Evolutionary conservation across 2,113 vertebrate genomes (phyloP), one percentile per base, ranked within the genome.

Genomic region (Sminthopsis crassicaudata): DNA sequence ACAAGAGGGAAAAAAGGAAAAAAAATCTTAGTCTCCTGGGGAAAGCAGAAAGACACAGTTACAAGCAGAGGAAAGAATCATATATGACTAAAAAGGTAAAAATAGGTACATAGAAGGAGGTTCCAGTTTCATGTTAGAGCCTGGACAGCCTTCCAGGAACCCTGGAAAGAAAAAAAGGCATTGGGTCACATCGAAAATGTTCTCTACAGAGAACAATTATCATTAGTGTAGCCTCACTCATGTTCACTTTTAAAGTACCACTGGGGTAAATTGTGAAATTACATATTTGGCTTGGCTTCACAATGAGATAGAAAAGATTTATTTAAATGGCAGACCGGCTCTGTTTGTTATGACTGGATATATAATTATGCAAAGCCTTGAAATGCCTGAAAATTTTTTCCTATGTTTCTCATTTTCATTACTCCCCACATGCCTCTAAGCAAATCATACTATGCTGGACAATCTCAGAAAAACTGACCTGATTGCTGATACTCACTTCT

Each of bases 241-340:
- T 2, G 11, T 16, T 48, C 57, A n/a, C 23, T 76, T 67, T 92
- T 26, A 76, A 46, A 92, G 88, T 88, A 55, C 89, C 93, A 50
- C 92, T 24, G 54, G 91, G 46, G 23, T 88, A 90, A 93, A 92
- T 93, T 27, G 89, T 46, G 30, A 95, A 93, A 91, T 90, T 51
- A 90, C 42, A 46, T 88, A 46, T 96, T 97, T 91, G 52, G 95
- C 95, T 76, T 54, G 90, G 42, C 90, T 90, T 89, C 89, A 89
- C 76, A 95, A 91, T 3, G 52, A 95, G 92, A 54, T 19, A 90
- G 50, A 52, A 92, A 95, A 97, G 93, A 94, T 25, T 24, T 91
- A 95, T 94, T 94, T 92, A 88, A 96, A 89, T n/a, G 25, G 36
- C 53, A 23, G 93, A 48, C 94, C 91, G 93, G 42, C 94, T 92